Evolutionary conservation across 2,888 invertebrate species (phyloP), one percentile per base, ranked within the genome.

Genomic region (Lamproptera curius): DNA sequence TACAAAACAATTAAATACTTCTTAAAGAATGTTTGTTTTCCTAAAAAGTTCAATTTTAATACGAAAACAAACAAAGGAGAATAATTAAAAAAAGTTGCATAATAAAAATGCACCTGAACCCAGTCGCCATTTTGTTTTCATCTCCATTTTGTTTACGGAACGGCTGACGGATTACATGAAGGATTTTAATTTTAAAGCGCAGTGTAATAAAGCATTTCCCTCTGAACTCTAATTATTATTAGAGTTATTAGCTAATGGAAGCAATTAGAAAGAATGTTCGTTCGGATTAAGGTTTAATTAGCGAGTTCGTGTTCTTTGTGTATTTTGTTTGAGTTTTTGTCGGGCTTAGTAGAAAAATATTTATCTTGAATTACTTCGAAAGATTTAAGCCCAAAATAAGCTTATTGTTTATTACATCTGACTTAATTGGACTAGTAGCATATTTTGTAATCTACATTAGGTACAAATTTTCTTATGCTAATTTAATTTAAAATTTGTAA

Each of bases 201-300:
- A 44, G 39, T 65, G 75, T 73, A 81, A 80, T 82, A 78, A 82
- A 83, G 74, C 73, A 82, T 81, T 72, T 76, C 63, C 63, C 68
- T 70, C 65, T 66, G 57, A 68, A 70, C 67, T 66, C 55, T 70
- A 75, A 76, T 76, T 80, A 77, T 82, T 75, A 78, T 74, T 69
- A 74, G 62, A 65, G 72, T 74, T 76, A 78, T 79, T 76, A 77
- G 59, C 70, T 73, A 78, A 81, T 76, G 79, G 73, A 63, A 63
- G 76, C 71, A 83, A 83, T 83, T 83, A 80, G 67, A 62, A 72
- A 70, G 57, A 74, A 72, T 62, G 62, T 57, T 56, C 56, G 53
- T 53, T 52, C 28, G 80, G 83, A 82, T 84, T 83, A 80, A 65
- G 70, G 55, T 70, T 70, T 80, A 79, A 83, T 83, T 81, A 80